A percentile compares a stretch with the other conserved stretches of the same genome.
These are phyloP conservation scores for Crotalus horridus DNA, from an alignment of 2,113 vertebrate species.

Conservation along the genomic window DNA sequence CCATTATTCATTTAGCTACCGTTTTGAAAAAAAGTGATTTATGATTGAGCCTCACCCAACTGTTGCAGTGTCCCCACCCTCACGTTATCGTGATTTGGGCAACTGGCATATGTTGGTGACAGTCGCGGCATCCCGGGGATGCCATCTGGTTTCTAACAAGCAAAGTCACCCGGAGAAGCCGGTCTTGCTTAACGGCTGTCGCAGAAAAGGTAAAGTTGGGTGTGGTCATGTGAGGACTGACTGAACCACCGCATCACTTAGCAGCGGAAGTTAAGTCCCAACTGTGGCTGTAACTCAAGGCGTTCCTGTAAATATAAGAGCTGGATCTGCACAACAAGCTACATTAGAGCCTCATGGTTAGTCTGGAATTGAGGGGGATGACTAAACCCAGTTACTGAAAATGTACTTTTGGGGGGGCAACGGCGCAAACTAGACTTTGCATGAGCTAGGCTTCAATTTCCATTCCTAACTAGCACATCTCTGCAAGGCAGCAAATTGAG, in stretches of 20 bases:
- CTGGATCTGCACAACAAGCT: background rate
- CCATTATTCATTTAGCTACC: background rate
- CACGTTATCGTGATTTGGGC: background rate
- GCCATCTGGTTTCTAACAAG: no score
- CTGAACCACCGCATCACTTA: background rate
- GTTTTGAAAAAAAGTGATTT: background rate
- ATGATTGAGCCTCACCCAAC: background rate
- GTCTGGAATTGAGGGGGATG: background rate
- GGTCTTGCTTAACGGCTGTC: background rate
- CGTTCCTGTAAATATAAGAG: background rate
- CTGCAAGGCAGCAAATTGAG: background rate
- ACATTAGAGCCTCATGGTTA: background rate
- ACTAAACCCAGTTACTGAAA: background rate
- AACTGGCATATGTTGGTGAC: no score
- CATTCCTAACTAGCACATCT: background rate
- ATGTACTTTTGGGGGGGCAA: background rate
- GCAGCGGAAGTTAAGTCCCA: background rate
- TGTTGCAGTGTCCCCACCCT: background rate
- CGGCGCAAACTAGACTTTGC: background rate
- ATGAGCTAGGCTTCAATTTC: background rate
- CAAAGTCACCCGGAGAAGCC: no score
- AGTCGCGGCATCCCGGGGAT: background rate
- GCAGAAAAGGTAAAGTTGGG: background rate
- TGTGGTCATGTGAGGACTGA: no score
- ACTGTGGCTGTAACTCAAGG: background rate